Evolutionary conservation across 2,888 invertebrate species (phyloP).

Genomic region (Hoplodrina blanda): DNA sequence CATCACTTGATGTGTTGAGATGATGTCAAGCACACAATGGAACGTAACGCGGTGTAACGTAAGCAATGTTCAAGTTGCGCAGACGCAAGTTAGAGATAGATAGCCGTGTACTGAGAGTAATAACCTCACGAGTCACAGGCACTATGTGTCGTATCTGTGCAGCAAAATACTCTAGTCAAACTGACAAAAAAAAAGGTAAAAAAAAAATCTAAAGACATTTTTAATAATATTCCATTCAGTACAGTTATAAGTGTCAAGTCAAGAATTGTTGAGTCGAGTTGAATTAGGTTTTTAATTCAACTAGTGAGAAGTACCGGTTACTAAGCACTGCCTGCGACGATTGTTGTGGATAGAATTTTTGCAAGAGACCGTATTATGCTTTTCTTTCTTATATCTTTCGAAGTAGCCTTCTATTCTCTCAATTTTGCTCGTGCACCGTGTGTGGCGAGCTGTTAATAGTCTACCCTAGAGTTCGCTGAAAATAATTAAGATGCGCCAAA

Average conservation of each 20-base stretch:
- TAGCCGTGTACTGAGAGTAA: constrained; percentile 78
- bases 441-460: too few species aligned
- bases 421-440: too few species aligned
- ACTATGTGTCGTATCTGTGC: constrained; percentile 48
- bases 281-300: constrained; percentile 38
- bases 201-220: constrained; percentile 21
- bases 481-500: too few species aligned
- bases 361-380: not conserved
- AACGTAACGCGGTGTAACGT: constrained; percentile 62
- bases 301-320: constrained; percentile 32
- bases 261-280: constrained; percentile 13
- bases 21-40: constrained; percentile 64
- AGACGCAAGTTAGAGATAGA: constrained; percentile 64
- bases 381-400: too few species aligned
- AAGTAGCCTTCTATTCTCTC: too few species aligned
- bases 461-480: too few species aligned
- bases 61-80: constrained; percentile 60
- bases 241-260: constrained; percentile 35
- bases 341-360: constrained; percentile 13
- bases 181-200: constrained; percentile 33
- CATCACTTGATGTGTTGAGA: constrained; percentile 28
- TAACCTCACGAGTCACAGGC: constrained; percentile 75
- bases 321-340: not conserved
- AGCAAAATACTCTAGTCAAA: constrained; percentile 25
- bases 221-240: constrained; percentile 32